These are phyloP conservation scores for Eupithecia vulgata DNA, from an alignment of 2,888 invertebrate species.

Conservation along the genomic window DNA sequence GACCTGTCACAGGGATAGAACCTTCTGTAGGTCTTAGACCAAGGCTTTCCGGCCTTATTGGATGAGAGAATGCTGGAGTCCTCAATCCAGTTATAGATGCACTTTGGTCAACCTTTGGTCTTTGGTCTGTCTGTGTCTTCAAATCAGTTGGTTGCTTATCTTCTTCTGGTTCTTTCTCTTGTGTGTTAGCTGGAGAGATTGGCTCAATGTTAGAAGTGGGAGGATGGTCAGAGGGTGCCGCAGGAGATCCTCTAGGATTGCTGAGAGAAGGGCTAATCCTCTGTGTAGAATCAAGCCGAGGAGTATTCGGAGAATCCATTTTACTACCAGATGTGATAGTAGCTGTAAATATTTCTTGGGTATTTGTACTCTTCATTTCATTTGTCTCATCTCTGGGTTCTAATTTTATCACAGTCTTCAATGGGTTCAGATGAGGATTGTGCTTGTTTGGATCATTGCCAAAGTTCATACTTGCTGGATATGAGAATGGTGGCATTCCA, in stretches of 20 bases:
- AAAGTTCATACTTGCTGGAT: constrained; percentile 73
- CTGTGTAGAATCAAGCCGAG: constrained; percentile 73
- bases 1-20: constrained; percentile 68
- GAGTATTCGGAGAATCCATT: constrained; percentile 75
- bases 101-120: constrained; percentile 62
- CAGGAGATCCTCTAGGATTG: constrained; percentile 70
- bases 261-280: constrained; percentile 78
- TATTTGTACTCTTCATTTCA: constrained; percentile 78
- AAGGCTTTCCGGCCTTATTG: constrained; percentile 73
- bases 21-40: constrained; percentile 71
- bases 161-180: constrained; percentile 77
- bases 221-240: constrained; percentile 76
- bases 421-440: constrained; percentile 73
- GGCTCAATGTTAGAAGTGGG: constrained; percentile 72
- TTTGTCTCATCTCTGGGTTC: constrained; percentile 79
- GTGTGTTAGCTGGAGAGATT: constrained; percentile 75
- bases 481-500: constrained; percentile 73
- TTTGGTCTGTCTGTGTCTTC: constrained; percentile 67
- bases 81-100: constrained; percentile 60
- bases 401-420: constrained; percentile 80
- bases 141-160: constrained; percentile 79
- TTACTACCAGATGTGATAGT: constrained; percentile 74
- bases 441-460: constrained; percentile 75
- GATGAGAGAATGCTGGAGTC: constrained; percentile 68
- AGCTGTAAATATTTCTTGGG: constrained; percentile 80